Conservation (phyloP, 2,113 vertebrate species). For the Apodemus speciosus region DNA sequence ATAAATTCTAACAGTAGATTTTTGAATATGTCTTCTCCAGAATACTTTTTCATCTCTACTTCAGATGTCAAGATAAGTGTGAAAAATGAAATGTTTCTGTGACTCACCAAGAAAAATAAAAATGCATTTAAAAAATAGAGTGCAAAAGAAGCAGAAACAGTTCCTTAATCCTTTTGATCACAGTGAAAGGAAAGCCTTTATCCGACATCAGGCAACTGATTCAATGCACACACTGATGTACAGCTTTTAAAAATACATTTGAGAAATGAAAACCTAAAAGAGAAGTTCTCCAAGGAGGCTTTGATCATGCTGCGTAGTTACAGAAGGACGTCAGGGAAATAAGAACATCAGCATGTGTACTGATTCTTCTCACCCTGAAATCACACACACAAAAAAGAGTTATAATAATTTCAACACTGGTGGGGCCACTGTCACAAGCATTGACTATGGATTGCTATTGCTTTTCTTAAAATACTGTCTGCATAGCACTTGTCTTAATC, state of each 20-base stretch:
- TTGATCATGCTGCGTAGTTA: not conserved
- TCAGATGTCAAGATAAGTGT: not conserved
- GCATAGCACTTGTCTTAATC: not conserved
- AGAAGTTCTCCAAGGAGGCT: not conserved
- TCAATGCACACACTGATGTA: not conserved
- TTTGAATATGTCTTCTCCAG: not conserved
- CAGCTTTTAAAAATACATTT: not conserved
- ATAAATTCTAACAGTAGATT: not conserved
- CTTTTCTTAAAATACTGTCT: not conserved
- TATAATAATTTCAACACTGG: not conserved
- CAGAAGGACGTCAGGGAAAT: not conserved
- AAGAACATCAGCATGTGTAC: not conserved
- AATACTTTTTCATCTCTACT: not conserved
- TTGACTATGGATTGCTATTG: not conserved
- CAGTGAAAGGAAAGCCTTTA: not conserved
- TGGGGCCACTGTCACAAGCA: not conserved
- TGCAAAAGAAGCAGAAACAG: not conserved
- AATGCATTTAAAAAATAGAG: not conserved
- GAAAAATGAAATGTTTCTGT: constrained; percentile 23
- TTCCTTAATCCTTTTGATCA: constrained; percentile 22
- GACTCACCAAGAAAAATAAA: constrained; percentile 22
- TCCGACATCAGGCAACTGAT: not conserved
- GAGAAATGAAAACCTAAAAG: constrained; percentile 2
- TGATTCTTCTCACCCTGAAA: not conserved
- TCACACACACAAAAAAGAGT: not conserved